phyloP scores from a whole-genome alignment of 2,888 invertebrate genomes.

The Gonocerus acuteangulatus region DNA sequence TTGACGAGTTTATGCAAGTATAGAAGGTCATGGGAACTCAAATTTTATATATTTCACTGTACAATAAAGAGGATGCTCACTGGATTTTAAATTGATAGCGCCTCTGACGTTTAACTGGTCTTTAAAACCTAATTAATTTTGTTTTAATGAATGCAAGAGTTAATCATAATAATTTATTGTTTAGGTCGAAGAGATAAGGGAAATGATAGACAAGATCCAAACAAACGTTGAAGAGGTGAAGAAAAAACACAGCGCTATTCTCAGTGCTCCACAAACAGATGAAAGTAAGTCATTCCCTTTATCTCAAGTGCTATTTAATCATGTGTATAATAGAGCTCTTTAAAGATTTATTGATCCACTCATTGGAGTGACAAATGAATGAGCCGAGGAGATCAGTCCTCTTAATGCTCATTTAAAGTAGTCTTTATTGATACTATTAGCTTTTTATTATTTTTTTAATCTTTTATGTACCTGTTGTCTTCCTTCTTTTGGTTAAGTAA shows the following conservation, averaged over 20 bases:
- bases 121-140: no score
- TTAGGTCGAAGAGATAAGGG: slow-evolving; percentile 97
- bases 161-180: no score
- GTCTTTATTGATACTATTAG: no score
- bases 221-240: slow-evolving; percentile 99
- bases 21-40: no score
- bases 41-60: no score
- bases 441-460: background rate
- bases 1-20: no score
- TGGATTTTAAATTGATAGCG: no score
- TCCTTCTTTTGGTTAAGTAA: background rate
- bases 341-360: slow-evolving; percentile 5
- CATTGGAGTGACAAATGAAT: slow-evolving; percentile 4
- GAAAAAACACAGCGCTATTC: slow-evolving; percentile 98
- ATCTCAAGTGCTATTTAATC: no score
- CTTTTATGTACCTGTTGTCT: background rate
- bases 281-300: slow-evolving; percentile 75
- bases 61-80: no score
- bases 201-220: slow-evolving; percentile 99
- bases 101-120: no score
- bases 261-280: slow-evolving; percentile 97
- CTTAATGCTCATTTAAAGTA: background rate
- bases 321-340: background rate
- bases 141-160: no score
- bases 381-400: background rate